Evolutionary conservation across 2,797 vertebrate genomes (phyloP).

Genomic region (Anniella stebbinsi): DNA sequence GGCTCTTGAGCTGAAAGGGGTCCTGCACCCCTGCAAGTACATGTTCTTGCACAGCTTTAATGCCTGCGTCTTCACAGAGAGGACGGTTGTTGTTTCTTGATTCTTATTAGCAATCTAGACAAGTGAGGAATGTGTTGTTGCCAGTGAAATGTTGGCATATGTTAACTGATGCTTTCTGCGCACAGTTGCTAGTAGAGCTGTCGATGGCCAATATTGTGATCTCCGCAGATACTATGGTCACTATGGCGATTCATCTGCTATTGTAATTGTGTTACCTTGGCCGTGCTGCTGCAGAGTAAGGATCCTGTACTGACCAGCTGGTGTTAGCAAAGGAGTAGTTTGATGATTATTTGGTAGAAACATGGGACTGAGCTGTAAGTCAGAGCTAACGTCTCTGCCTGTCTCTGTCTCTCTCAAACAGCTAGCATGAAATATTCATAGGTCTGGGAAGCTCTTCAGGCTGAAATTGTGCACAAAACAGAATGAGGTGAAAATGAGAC

Average conservation of each 20-base stretch:
- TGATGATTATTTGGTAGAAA: not conserved
- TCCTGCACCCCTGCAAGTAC: too few species aligned
- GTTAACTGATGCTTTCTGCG: not conserved
- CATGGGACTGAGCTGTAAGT: constrained; percentile 17
- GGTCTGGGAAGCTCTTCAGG: rapidly evolving
- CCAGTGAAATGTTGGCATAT: not conserved
- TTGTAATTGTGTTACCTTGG: not conserved
- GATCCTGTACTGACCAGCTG: too few species aligned
- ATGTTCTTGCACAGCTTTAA: not conserved
- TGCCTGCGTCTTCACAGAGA: too few species aligned
- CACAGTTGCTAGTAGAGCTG: not conserved
- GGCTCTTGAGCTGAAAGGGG: too few species aligned
- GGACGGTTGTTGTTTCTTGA: too few species aligned
- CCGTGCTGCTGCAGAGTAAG: not conserved
- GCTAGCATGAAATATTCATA: constrained; percentile 17
- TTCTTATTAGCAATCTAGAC: too few species aligned
- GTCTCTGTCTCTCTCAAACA: constrained; percentile 13
- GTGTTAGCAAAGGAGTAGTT: not conserved
- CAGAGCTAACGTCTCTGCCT: not conserved
- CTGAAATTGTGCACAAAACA: rapidly evolving
- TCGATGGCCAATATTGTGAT: not conserved
- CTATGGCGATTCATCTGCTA: not conserved
- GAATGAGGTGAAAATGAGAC: not conserved
- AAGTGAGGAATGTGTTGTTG: not conserved
- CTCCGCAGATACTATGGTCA: not conserved